Conservation (phyloP, 1,140 invertebrate genomes). For the Dendrolimus punctatus region DNA sequence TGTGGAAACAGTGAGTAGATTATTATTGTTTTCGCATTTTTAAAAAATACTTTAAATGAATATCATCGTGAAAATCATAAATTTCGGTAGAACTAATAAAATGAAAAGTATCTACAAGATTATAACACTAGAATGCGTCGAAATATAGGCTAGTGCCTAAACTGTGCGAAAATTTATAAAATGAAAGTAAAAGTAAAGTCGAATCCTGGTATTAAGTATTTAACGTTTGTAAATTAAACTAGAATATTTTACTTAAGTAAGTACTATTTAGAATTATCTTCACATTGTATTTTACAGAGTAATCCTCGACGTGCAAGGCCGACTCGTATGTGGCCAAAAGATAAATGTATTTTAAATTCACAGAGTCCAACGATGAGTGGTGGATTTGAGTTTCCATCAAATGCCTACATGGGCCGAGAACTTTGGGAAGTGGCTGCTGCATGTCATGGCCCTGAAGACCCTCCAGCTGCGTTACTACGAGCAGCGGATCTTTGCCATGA, state of each 20-base stretch:
- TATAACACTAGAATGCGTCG: no score
- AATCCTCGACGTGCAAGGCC: no score
- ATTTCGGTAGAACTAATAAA: background rate
- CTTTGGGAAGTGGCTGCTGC: slow-evolving; percentile 75
- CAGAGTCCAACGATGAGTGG: slow-evolving; percentile 37
- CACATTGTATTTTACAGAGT: no score
- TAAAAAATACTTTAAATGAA: background rate
- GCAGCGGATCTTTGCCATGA: slow-evolving; percentile 71
- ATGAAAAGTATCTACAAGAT: no score
- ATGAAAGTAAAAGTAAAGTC: no score
- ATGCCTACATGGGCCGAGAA: slow-evolving; percentile 61
- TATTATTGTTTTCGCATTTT: background rate
- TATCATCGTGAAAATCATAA: slow-evolving; percentile 1
- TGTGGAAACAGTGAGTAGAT: slow-evolving; percentile 47
- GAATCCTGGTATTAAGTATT: no score
- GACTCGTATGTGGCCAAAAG: background rate
- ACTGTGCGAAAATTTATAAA: no score
- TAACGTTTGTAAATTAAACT: no score
- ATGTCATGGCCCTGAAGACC: slow-evolving; percentile 79
- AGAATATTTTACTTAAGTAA: no score
- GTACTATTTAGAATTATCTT: no score
- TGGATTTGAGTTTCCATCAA: slow-evolving; percentile 42
- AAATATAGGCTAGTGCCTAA: no score
- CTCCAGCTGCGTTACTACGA: slow-evolving; percentile 74
- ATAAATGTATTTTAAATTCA: slow-evolving; percentile 3